Conservation (phyloP, 2,113 vertebrate species). For the Rattus norvegicus region GRCr8 NC_086022.1:83086501-83087000, state of each 20-base stretch:
- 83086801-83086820: background rate
- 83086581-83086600: background rate
- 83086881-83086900: background rate
- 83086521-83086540: background rate
- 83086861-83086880: background rate
- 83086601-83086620: background rate
- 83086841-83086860: background rate
- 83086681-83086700: background rate
- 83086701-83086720: background rate
- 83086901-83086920: background rate
- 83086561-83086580: background rate
- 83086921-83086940: background rate
- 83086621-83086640: background rate
- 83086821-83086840: background rate
- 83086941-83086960: background rate
- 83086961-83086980: background rate
- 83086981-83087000: too few species aligned
- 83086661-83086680: background rate
- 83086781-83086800: background rate
- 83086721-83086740: conserved; percentile 3
- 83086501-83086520: background rate
- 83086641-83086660: background rate
- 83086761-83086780: background rate
- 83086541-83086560: conserved; percentile 39
- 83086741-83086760: background rate